Percentiles rank a stretch among this genome's conserved stretches.
phyloP scores from a whole-genome alignment of 2,113 vertebrate genomes.

The Apteryx mantelli region DNA sequence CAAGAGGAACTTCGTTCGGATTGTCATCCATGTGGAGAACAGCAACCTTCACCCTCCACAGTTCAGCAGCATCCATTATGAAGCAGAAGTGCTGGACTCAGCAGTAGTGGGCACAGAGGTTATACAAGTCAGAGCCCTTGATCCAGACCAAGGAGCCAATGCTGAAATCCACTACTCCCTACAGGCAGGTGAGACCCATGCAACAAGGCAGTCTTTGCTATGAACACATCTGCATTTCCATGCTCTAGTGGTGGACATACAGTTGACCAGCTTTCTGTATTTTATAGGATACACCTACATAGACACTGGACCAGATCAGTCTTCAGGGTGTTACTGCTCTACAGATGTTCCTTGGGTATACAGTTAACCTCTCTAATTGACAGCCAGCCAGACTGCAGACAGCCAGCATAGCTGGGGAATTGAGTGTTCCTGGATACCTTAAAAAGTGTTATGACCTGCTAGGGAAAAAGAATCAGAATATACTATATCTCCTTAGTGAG shows the following conservation, averaged over 20 bases:
- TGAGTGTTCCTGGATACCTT: neutral
- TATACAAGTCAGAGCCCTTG: conserved; percentile 87
- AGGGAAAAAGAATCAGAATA: neutral
- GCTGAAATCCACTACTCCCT: conserved; percentile 89
- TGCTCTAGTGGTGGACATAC: neutral
- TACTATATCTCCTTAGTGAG: too few species aligned
- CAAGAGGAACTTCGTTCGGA: conserved; percentile 91
- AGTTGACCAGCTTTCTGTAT: neutral
- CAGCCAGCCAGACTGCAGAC: neutral
- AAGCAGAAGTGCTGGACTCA: conserved; percentile 79
- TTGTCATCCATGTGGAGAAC: conserved; percentile 84
- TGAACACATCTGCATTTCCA: neutral
- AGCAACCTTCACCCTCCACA: conserved; percentile 88
- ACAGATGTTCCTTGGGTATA: neutral
- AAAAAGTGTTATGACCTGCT: neutral
- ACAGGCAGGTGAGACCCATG: conserved; percentile 85
- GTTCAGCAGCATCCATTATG: conserved; percentile 86
- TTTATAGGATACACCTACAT: neutral
- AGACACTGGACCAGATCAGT: neutral
- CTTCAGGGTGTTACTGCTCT: neutral
- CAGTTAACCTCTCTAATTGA: neutral
- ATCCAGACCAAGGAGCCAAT: conserved; percentile 88
- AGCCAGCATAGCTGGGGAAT: neutral
- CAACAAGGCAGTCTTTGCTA: neutral
- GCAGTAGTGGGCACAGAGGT: conserved; percentile 82